A percentile compares a stretch with the other conserved stretches of the same genome.
phyloP scores from a whole-genome alignment of 2,888 invertebrate genomes.

The Tetragnatha montana region DNA sequence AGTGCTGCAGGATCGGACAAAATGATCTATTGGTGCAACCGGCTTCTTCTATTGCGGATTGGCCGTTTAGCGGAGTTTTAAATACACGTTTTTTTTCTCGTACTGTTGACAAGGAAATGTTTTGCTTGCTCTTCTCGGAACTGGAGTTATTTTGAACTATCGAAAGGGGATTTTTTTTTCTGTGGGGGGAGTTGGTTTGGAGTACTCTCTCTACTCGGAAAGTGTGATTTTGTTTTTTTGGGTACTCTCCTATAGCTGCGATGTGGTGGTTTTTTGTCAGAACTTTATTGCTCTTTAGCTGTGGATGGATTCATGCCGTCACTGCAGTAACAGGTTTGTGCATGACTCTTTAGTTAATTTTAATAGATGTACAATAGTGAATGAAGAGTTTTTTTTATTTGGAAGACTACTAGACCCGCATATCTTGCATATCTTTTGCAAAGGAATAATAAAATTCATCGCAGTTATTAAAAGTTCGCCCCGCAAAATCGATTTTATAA shows the following conservation, averaged over 20 bases:
- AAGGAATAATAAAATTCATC: too few relatives aligned
- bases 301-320: conserved; percentile 47
- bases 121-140: conserved; percentile 10
- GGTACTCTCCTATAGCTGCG: conserved; percentile 30
- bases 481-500: too few relatives aligned
- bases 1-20: neutral
- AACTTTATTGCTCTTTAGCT: conserved; percentile 33
- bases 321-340: conserved; percentile 61
- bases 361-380: neutral
- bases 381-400: neutral
- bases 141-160: conserved; percentile 24
- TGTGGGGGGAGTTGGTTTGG: neutral
- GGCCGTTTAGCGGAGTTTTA: neutral
- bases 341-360: neutral
- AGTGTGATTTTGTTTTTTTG: conserved; percentile 33
- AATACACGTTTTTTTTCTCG: too few relatives aligned
- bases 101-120: neutral
- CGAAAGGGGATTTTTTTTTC: neutral
- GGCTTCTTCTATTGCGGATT: conserved; percentile 5
- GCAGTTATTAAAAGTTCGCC: too few relatives aligned
- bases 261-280: conserved; percentile 50
- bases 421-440: too few relatives aligned
- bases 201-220: neutral
- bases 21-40: neutral
- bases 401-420: too few relatives aligned